These are phyloP conservation scores for Phania funesta DNA, from an alignment of 2,888 invertebrate genomes.

Conservation along the genomic window DNA sequence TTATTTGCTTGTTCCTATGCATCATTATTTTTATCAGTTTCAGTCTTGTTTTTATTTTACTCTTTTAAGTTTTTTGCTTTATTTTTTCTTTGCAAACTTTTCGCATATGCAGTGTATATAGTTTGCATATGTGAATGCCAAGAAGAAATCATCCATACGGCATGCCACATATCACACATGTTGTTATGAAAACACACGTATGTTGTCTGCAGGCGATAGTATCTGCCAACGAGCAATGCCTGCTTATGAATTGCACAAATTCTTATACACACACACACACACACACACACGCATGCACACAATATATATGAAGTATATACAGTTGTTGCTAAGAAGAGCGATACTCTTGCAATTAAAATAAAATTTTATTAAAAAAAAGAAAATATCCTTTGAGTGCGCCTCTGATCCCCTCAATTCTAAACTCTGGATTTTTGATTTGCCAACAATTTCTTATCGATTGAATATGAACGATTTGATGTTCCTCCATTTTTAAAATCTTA, in stretches of 20 bases:
- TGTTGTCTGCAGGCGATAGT: slow-evolving; percentile 79
- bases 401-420: neutral
- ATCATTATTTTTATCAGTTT: slow-evolving; percentile 42
- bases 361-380: neutral
- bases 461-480: slow-evolving; percentile 47
- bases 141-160: slow-evolving; percentile 79
- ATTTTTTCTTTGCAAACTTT: slow-evolving; percentile 59
- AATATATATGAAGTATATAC: slow-evolving; percentile 29
- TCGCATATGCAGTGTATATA: slow-evolving; percentile 78
- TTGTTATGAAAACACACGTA: slow-evolving; percentile 76
- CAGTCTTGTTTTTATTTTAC: slow-evolving; percentile 35
- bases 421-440: slow-evolving; percentile 40
- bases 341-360: slow-evolving; percentile 26
- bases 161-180: slow-evolving; percentile 78
- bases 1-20: slow-evolving; percentile 62
- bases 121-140: slow-evolving; percentile 78
- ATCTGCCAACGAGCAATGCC: slow-evolving; percentile 58
- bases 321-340: slow-evolving; percentile 4
- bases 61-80: slow-evolving; percentile 24
- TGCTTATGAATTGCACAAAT: slow-evolving; percentile 58
- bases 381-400: neutral
- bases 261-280: slow-evolving; percentile 24
- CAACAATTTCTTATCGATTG: slow-evolving; percentile 52
- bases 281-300: neutral
- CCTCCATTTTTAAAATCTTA: slow-evolving; percentile 79